Evolutionary conservation across 2,888 invertebrate genomes (phyloP), one percentile per base, ranked within the genome.

Genomic region (Imbricaverruca yamaguchii): DNA sequence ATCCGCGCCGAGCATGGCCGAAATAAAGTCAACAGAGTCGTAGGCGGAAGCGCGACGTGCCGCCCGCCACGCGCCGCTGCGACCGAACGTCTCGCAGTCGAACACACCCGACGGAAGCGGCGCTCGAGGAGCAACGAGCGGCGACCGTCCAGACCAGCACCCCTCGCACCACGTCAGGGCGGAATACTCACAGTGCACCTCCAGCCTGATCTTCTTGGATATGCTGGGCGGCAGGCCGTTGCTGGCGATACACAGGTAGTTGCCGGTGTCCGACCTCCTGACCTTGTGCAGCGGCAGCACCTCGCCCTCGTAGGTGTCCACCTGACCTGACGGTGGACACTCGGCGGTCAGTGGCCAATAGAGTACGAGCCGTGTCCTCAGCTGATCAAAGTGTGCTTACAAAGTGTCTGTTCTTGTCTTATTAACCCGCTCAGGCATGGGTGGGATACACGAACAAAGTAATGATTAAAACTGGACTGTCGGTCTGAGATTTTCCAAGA

Each of bases 161-260:
- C 4, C 39, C 39, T 39, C 39, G 39, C 2, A 39, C 39, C 39
- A 39, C 39, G 4, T 39, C 39, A 39, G 39, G 39, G 39, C 1
- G 39, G 39, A 39, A 39, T 39, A 93, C 95, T 93, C 90, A 95
- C 96, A 96, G 87, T 95, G 93, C 85, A 95, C 95, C 89, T 92
- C 93, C 86, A 95, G 92, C 87, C 91, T 91, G 86, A 95, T 94
- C 86, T 95, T 91, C 89, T 95, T 95, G 89, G 94, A 94, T 85
- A 95, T 93, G 81, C 94, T 92, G 80, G 95, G 95, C 74, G 95
- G 95, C 80, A 95, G 92, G 57, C 94, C 93, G 86, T 96, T 96
- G 85, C 93, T 92, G 77, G 95, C 95, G 85, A 95, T 95, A 89
- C 95, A 95, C 85, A 95, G 90, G 88, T 95, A 96, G 83, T 93